Evolutionary conservation across 2,888 invertebrate genomes (phyloP).

Genomic region (Xylocampa areola): DNA sequence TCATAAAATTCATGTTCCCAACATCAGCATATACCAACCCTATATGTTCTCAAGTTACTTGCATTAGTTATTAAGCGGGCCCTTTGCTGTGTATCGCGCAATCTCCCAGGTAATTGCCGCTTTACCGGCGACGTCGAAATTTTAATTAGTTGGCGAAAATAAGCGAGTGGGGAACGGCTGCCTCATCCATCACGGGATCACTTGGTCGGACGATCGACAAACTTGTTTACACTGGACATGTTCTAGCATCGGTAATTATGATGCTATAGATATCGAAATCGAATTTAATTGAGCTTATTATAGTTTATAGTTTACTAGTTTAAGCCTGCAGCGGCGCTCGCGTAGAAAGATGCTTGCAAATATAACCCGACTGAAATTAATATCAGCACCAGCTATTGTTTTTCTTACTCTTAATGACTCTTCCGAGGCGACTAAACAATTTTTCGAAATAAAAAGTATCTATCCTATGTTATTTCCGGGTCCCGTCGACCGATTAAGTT

Average conservation of each 20-base stretch:
- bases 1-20: conserved; percentile 7
- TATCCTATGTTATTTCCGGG: too few relatives aligned
- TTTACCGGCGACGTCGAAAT: conserved; percentile 68
- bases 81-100: conserved; percentile 63
- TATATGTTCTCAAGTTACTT: conserved; percentile 49
- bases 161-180: conserved; percentile 24
- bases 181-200: conserved; percentile 58
- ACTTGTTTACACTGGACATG: conserved; percentile 54
- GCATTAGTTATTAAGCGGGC: conserved; percentile 60
- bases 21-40: conserved; percentile 46
- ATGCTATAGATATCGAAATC: conserved; percentile 42
- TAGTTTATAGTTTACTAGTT: too few relatives aligned
- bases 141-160: conserved; percentile 71
- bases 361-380: too few relatives aligned
- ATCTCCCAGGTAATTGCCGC: conserved; percentile 67
- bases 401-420: too few relatives aligned
- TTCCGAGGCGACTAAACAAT: too few relatives aligned
- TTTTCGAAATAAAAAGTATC: too few relatives aligned
- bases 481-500: too few relatives aligned
- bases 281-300: conserved; percentile 40
- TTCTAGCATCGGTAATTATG: conserved; percentile 40
- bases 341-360: too few relatives aligned
- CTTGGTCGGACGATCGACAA: conserved; percentile 22
- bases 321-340: too few relatives aligned
- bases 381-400: too few relatives aligned